phyloP scores from a whole-genome alignment of 1,140 invertebrate species.

The Maconellicoccus hirsutus region DNA sequence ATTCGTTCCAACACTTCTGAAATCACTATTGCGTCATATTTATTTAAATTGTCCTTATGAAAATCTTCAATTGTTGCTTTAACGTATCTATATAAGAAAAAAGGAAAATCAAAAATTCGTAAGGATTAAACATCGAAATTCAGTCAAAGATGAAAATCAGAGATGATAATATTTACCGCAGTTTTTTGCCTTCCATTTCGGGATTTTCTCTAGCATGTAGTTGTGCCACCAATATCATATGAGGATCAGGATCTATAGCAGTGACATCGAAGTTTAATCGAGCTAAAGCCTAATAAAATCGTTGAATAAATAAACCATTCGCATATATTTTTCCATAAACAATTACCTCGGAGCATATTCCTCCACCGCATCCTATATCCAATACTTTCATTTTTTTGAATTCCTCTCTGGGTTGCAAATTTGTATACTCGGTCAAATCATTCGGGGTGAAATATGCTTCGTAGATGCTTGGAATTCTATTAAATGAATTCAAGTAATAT shows the following conservation, averaged over 20 bases:
- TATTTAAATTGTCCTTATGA: neutral
- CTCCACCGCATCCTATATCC: neutral
- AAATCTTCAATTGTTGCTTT: neutral
- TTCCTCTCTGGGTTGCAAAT: neutral
- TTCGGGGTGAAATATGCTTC: neutral
- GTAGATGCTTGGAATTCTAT: neutral
- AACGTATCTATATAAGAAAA: neutral
- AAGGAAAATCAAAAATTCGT: neutral
- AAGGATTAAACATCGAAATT: too few relatives aligned
- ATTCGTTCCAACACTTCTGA: neutral
- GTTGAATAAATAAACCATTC: neutral
- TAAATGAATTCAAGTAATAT: too few relatives aligned
- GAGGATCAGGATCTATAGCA: neutral
- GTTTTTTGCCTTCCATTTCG: neutral
- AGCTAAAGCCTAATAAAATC: slow-evolving; percentile 1
- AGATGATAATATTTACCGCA: neutral
- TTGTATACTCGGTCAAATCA: neutral
- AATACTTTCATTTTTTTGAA: slow-evolving; percentile 13
- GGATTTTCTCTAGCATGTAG: neutral
- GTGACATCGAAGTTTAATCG: neutral
- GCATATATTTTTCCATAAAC: neutral
- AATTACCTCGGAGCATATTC: neutral
- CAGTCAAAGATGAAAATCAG: too few relatives aligned
- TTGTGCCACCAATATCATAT: neutral
- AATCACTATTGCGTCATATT: neutral